phyloP scores from a whole-genome alignment of 2,797 vertebrate genomes.

The Crenichthys baileyi region DNA sequence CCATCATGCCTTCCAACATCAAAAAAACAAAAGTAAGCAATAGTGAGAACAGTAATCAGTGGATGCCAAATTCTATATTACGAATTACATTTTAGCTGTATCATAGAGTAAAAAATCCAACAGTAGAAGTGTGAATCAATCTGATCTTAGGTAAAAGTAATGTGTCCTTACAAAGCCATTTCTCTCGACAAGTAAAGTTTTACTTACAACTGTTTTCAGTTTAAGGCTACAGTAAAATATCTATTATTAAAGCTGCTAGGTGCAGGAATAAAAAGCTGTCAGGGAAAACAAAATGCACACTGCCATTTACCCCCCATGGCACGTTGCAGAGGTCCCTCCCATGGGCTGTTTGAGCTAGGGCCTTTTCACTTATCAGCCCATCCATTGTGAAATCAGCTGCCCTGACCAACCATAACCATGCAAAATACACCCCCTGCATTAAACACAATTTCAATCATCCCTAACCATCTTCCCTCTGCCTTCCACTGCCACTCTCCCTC shows the following conservation, averaged over 20 bases:
- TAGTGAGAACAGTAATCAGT: not conserved
- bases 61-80: not conserved
- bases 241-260: slow-evolving; percentile 40
- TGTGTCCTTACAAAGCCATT: not conserved
- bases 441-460: slow-evolving; percentile 79
- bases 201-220: slow-evolving; percentile 1
- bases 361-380: slow-evolving; percentile 82
- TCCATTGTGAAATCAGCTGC: slow-evolving; percentile 84
- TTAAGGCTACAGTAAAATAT: slow-evolving; percentile 8
- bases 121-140: not conserved
- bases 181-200: slow-evolving; percentile 17
- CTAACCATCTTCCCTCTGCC: slow-evolving; percentile 72
- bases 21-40: not conserved
- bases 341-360: slow-evolving; percentile 71
- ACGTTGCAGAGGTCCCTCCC: slow-evolving; percentile 71
- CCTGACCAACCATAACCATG: slow-evolving; percentile 80
- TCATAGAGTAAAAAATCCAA: not conserved
- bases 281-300: slow-evolving; percentile 65
- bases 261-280: slow-evolving; percentile 57
- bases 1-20: not conserved
- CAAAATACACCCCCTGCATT: slow-evolving; percentile 81
- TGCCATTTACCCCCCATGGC: slow-evolving; percentile 68
- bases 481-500: slow-evolving; percentile 41
- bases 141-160: not conserved
- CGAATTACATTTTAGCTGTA: not conserved